Conservation (phyloP, 2,113 vertebrate genomes). For the Telmatochromis sp. region DNA sequence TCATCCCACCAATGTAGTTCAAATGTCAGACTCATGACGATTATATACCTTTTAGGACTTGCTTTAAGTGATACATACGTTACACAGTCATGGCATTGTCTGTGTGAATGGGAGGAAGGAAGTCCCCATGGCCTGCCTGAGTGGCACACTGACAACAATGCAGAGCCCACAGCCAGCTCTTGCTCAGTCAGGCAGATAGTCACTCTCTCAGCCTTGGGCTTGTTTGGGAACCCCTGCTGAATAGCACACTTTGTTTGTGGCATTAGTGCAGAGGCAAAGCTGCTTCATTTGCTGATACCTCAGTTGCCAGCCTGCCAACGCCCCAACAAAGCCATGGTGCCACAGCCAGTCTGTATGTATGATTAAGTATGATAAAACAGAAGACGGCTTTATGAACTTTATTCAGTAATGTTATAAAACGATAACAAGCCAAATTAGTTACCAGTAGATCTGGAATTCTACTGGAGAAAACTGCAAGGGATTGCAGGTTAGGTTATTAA, state of each 20-base stretch:
- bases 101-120: constrained; percentile 36
- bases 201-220: constrained; percentile 26
- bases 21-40: neutral
- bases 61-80: neutral
- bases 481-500: neutral
- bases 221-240: constrained; percentile 58
- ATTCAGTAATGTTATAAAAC: neutral
- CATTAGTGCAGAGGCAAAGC: constrained; percentile 57
- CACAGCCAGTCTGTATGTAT: neutral
- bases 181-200: constrained; percentile 50
- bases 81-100: neutral
- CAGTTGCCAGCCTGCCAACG: constrained; percentile 35
- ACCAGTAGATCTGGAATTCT: neutral
- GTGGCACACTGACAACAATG: constrained; percentile 49
- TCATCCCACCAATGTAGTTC: neutral
- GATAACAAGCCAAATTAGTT: neutral
- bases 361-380: neutral
- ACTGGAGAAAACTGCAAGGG: neutral
- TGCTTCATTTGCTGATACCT: constrained; percentile 61
- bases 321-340: constrained; percentile 33
- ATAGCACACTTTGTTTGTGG: constrained; percentile 66
- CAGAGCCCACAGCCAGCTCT: neutral
- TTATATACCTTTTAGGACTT: neutral
- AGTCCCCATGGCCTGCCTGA: neutral
- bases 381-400: neutral